A percentile compares a stretch with the other conserved stretches of the same genome.
Conservation (phyloP, 2,888 invertebrate genomes). For the Rhyacophila evoluta region DNA sequence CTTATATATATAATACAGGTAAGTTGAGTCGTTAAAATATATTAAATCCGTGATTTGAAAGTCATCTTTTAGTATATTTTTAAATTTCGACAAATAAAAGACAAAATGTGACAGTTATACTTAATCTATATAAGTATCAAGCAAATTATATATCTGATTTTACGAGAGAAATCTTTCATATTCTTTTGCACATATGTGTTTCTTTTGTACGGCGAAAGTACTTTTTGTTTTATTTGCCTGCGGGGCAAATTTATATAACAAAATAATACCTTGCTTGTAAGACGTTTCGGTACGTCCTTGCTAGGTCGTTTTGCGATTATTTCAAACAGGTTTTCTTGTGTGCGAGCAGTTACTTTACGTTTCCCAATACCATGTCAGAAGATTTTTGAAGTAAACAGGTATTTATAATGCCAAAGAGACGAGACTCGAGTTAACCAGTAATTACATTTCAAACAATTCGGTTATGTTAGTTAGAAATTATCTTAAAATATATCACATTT, state of each 20-base stretch:
- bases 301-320: conserved; percentile 13
- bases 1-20: no score
- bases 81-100: background rate
- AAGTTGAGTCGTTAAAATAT: no score
- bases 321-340: background rate
- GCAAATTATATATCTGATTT: background rate
- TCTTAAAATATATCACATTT: background rate
- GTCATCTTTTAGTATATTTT: no score
- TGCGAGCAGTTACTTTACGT: background rate
- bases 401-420: background rate
- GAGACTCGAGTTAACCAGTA: background rate
- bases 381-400: conserved; percentile 19
- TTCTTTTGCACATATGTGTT: background rate
- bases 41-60: no score
- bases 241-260: conserved; percentile 3
- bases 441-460: background rate
- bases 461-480: background rate
- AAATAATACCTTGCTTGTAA: background rate
- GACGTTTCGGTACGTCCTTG: background rate
- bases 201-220: background rate
- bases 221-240: background rate
- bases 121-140: background rate
- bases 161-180: background rate
- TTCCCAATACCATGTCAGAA: background rate
- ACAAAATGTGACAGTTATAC: background rate